These are phyloP conservation scores for Corythornis madagascariensis DNA, from an alignment of 2,113 vertebrate genomes.

Conservation along the genomic window DNA sequence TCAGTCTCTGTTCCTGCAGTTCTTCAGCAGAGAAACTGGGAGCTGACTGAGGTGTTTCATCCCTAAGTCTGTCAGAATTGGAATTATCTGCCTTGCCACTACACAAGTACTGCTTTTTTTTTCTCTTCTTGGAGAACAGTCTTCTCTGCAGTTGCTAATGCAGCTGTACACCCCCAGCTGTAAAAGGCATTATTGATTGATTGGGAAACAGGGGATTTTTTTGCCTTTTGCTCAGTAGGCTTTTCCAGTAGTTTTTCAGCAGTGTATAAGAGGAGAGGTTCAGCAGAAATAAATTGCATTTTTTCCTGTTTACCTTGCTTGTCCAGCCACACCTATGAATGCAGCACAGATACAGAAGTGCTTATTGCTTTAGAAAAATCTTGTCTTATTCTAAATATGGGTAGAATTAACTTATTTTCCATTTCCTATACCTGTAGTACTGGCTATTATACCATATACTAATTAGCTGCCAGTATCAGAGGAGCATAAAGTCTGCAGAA, in stretches of 20 bases:
- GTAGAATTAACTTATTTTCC: neutral
- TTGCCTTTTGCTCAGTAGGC: neutral
- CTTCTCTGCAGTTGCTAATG: neutral
- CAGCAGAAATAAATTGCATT: neutral
- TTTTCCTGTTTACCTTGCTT: neutral
- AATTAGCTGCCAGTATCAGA: neutral
- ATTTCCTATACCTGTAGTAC: neutral
- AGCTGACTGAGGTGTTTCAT: neutral
- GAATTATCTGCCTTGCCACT: neutral
- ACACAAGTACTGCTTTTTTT: neutral
- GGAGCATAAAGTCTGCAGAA: neutral
- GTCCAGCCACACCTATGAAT: neutral
- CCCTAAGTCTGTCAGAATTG: neutral
- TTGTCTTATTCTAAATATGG: neutral
- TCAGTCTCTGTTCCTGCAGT: neutral
- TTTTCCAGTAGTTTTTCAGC: neutral
- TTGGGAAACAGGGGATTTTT: neutral
- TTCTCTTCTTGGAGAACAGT: neutral
- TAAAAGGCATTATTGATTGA: neutral
- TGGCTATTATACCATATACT: neutral
- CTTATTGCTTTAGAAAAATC: neutral
- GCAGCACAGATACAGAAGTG: neutral
- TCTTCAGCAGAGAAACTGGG: neutral
- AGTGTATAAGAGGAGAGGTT: neutral
- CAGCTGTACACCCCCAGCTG: neutral